phyloP scores from a whole-genome alignment of 2,888 invertebrate genomes.

The Lordiphosa fenestrarum region DNA sequence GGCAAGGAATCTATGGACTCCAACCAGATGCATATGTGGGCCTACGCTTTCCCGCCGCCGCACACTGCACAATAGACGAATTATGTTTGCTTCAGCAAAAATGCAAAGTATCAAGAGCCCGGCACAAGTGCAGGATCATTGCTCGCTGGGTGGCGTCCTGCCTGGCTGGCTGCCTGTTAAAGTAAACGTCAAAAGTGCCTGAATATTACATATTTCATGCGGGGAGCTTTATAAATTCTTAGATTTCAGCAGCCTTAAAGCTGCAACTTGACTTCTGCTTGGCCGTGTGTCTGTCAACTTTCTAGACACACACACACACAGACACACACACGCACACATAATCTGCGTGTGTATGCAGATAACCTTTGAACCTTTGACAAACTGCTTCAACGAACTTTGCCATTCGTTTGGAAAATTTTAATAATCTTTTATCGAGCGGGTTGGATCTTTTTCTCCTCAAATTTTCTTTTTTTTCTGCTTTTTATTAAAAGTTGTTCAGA shows the following conservation, averaged over 20 bases:
- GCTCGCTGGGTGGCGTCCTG: slow-evolving; percentile 2
- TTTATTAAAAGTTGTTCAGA: slow-evolving; percentile 39
- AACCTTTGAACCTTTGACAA: slow-evolving; percentile 54
- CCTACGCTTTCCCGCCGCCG: slow-evolving; percentile 1
- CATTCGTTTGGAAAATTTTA: slow-evolving; percentile 73
- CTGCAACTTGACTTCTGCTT: slow-evolving; percentile 38
- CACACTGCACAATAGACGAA: slow-evolving; percentile 57
- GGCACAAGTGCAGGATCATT: not conserved
- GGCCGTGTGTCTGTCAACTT: slow-evolving; percentile 48
- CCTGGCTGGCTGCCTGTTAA: slow-evolving; percentile 26
- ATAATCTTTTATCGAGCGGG: slow-evolving; percentile 71
- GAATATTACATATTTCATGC: slow-evolving; percentile 37
- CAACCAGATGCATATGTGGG: slow-evolving; percentile 17
- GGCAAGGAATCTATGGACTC: slow-evolving; percentile 35
- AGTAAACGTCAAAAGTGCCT: slow-evolving; percentile 40
- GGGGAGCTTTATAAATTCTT: slow-evolving; percentile 18
- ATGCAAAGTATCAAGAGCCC: slow-evolving; percentile 50
- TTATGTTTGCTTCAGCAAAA: slow-evolving; percentile 70
- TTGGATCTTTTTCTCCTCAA: slow-evolving; percentile 24
- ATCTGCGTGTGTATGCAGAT: slow-evolving; percentile 20
- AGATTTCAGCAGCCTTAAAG: slow-evolving; percentile 8
- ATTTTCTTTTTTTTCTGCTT: slow-evolving; percentile 15
- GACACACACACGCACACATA: slow-evolving; percentile 17
- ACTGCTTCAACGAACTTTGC: slow-evolving; percentile 42
- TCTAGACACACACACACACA: slow-evolving; percentile 43